phyloP scores from a whole-genome alignment of 2,888 invertebrate species.

The Ametastegia equiseti region DNA sequence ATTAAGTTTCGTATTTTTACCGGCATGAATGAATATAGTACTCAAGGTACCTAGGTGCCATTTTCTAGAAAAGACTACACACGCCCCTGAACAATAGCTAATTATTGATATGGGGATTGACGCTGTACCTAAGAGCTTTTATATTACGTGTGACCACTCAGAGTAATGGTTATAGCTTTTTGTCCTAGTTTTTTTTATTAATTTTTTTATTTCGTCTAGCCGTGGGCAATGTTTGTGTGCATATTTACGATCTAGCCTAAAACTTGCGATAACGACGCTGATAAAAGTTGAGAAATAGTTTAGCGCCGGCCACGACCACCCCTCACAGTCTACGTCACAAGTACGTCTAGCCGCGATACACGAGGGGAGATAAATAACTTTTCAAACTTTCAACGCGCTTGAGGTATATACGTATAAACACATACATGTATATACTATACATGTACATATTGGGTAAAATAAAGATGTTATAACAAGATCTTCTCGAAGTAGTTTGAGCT shows the following conservation, averaged over 20 bases:
- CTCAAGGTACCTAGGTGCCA: too few species aligned
- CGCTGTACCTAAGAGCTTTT: not conserved
- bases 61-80: too few species aligned
- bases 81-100: not conserved
- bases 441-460: slow-evolving; percentile 2
- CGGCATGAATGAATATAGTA: too few species aligned
- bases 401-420: too few species aligned
- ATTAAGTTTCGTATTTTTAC: too few species aligned
- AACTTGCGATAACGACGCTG: not conserved
- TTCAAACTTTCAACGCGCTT: slow-evolving; percentile 2
- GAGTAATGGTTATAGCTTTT: not conserved
- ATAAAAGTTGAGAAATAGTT: slow-evolving; percentile 16
- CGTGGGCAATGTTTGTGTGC: not conserved
- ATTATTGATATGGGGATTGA: not conserved
- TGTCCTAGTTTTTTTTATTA: not conserved
- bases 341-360: slow-evolving; percentile 5
- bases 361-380: slow-evolving; percentile 24
- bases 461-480: slow-evolving; percentile 39
- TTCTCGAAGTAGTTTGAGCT: not conserved
- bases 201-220: not conserved
- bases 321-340: not conserved
- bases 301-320: too few species aligned
- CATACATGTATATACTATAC: too few species aligned
- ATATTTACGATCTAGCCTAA: not conserved
- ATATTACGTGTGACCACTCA: not conserved